Evolutionary conservation across 2,888 invertebrate genomes (phyloP).

Genomic region (Dryobota labecula): DNA sequence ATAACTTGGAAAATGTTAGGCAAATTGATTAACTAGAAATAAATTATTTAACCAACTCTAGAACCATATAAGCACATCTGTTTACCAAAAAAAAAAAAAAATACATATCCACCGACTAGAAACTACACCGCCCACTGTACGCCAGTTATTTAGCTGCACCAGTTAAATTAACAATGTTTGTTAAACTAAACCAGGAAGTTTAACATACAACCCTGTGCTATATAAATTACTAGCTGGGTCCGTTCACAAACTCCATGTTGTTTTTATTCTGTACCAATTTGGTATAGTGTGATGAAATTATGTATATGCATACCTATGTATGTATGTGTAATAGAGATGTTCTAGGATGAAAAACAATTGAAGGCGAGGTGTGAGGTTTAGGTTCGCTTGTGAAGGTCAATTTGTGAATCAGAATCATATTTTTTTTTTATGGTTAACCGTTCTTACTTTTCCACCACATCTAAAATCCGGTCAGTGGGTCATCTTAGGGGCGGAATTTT

Average conservation of each 20-base stretch:
- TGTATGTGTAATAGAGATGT: neutral
- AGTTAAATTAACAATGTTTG: conserved; percentile 61
- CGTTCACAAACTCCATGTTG: conserved; percentile 20
- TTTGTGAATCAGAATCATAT: too few relatives aligned
- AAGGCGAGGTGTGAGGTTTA: neutral
- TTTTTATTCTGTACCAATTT: conserved; percentile 48
- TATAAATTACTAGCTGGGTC: conserved; percentile 47
- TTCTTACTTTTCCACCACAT: neutral
- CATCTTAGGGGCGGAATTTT: too few relatives aligned
- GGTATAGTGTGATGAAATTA: conserved; percentile 33
- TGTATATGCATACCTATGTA: conserved; percentile 4
- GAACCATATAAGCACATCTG: neutral
- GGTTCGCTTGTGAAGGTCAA: neutral
- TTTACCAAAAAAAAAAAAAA: neutral
- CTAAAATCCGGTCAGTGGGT: too few relatives aligned
- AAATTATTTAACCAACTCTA: too few relatives aligned
- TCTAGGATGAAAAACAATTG: neutral
- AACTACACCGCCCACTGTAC: conserved; percentile 9
- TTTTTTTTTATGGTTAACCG: too few relatives aligned
- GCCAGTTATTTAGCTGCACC: conserved; percentile 42
- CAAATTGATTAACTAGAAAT: too few relatives aligned
- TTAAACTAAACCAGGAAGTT: conserved; percentile 52
- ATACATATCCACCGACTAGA: neutral
- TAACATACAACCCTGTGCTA: conserved; percentile 46
- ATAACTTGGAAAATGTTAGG: too few relatives aligned